Percentiles rank a stretch among this genome's conserved stretches.
phyloP scores from a whole-genome alignment of 2,113 vertebrate species.

The Pituophis catenifer region DNA sequence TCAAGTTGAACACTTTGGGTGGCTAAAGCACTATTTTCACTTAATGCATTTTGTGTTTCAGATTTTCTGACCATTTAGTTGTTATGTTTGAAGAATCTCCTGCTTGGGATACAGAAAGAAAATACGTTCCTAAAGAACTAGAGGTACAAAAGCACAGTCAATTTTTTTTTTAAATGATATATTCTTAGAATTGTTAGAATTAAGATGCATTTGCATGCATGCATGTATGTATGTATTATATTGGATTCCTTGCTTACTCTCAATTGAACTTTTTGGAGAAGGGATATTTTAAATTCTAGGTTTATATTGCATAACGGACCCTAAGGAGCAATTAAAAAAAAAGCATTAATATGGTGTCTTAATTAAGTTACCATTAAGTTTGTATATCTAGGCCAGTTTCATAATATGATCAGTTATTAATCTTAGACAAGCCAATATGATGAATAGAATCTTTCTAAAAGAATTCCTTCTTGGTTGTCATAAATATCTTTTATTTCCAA shows the following conservation, averaged over 20 bases:
- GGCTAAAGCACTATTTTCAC: background rate
- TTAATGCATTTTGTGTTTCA: constrained; percentile 58
- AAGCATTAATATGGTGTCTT: background rate
- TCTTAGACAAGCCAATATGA: background rate
- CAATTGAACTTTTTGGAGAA: background rate
- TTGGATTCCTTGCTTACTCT: background rate
- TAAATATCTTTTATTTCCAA: background rate
- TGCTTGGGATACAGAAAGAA: constrained; percentile 87
- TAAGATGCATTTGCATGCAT: background rate
- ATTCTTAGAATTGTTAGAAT: background rate
- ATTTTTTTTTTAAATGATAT: background rate
- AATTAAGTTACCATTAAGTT: background rate
- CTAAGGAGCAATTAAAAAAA: background rate
- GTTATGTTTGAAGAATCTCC: constrained; percentile 92
- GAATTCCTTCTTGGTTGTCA: background rate
- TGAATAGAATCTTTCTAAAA: background rate
- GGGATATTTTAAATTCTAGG: background rate
- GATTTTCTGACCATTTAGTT: constrained; percentile 87
- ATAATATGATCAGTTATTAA: background rate
- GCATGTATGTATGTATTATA: background rate
- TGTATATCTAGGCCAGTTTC: background rate
- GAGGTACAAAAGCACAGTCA: constrained; percentile 74
- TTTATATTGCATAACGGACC: background rate
- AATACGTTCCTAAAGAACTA: constrained; percentile 81
- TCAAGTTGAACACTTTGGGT: constrained; percentile 3